These are phyloP conservation scores for Bufo bufo DNA, from an alignment of 2,113 vertebrate species.

Conservation along the genomic window DNA sequence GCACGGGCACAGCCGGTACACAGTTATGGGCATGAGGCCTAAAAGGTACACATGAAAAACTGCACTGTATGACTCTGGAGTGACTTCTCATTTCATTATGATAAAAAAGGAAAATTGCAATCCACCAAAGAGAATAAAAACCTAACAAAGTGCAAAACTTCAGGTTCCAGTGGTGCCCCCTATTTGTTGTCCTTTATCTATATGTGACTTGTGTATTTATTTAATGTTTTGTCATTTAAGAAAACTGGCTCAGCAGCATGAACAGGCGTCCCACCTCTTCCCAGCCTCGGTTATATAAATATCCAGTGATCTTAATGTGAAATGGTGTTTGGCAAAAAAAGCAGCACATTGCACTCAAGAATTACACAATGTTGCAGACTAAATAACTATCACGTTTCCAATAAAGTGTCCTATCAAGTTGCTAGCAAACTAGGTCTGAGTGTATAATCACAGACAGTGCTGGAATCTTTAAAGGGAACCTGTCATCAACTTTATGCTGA, in stretches of 20 bases:
- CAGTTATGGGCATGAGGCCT: too few species aligned
- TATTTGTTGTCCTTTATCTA: neutral
- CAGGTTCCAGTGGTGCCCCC: too few species aligned
- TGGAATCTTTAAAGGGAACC: neutral
- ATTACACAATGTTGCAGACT: conserved; percentile 40
- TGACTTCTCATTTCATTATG: too few species aligned
- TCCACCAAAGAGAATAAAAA: neutral
- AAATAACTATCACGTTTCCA: conserved; percentile 4
- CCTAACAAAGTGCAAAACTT: neutral
- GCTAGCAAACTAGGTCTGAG: neutral
- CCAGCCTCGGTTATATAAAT: conserved; percentile 31
- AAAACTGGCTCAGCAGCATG: conserved; percentile 27
- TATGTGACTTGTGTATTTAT: neutral
- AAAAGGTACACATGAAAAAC: too few species aligned
- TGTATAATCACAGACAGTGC: neutral
- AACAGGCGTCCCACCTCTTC: neutral
- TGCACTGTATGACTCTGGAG: too few species aligned
- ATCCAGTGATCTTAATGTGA: conserved; percentile 31
- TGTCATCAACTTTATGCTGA: too few species aligned
- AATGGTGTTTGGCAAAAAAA: conserved; percentile 33
- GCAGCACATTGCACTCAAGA: conserved; percentile 14
- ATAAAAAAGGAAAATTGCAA: neutral
- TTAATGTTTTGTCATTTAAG: conserved; percentile 9
- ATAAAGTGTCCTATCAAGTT: conserved; percentile 3
- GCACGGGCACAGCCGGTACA: too few species aligned